Evolutionary conservation across 2,797 vertebrate species (phyloP), one percentile per base, ranked within the genome.

Genomic region (Rallus crepitans): DNA sequence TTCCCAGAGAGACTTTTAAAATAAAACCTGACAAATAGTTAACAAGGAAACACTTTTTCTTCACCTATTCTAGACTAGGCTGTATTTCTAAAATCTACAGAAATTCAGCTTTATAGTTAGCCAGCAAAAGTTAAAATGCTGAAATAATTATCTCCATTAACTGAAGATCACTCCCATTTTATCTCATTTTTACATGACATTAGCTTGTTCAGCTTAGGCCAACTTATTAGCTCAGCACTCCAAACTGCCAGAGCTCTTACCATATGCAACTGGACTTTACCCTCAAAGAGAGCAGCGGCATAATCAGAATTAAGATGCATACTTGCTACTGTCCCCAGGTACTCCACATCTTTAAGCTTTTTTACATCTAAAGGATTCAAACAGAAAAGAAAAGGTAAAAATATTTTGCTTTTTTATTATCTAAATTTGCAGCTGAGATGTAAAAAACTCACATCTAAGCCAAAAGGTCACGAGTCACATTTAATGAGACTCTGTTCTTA

Each of bases 221-320:
- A 77, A 31, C 25, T 86, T 25, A 28, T 52, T 69, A 87, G 27
- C 63, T 91, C 47, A 93, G 61, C 55, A 72, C n/a, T 23, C 33
- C 72, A 89, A 82, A 75, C 3, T 56, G 27, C 24, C 78, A 90
- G 27, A 66, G 40, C 39, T 95, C 98, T 98, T 98, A 99, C 99
- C 99, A 99, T 98, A 95, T 99, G 99, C 70, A 99, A 98, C 94
- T 99, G 99, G 61, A 99, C 98, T 98, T 99, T 99, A 71, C 99
- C 99, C 97, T 99, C 99, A 97, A 99, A 99, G 76, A 99, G 98
- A 8, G 99, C 99, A 69, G 99, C 99, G 2, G 99, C 99, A 42
- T 99, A 99, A 88, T 99, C 99, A 0, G 98, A 98, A 97, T 99
- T 99, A 39, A 99, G 98, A 92, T 97, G 98, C 98, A 99, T 98